Conservation (phyloP, 2,113 vertebrate genomes). For the Riparia riparia region DNA sequence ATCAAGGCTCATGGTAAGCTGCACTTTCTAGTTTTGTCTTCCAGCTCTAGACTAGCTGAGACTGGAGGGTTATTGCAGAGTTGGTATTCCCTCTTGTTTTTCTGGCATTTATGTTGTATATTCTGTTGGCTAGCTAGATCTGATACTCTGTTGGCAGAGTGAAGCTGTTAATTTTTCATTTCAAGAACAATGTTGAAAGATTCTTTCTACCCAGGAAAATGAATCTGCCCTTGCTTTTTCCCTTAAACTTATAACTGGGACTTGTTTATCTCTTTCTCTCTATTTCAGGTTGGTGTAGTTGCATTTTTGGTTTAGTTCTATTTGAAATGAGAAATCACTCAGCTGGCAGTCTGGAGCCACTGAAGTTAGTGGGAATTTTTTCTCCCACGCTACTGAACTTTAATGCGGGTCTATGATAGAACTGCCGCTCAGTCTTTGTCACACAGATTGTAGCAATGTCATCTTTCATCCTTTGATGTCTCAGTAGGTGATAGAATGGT, state of each 20-base stretch:
- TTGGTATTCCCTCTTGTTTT: neutral
- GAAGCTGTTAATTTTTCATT: neutral
- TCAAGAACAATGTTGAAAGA: neutral
- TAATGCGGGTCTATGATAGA: neutral
- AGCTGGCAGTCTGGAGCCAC: neutral
- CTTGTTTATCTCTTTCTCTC: neutral
- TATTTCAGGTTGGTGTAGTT: neutral
- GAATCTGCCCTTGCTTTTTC: neutral
- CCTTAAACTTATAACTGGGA: neutral
- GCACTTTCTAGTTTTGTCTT: neutral
- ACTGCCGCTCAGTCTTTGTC: neutral
- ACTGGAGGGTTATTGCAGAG: neutral
- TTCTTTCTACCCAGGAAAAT: neutral
- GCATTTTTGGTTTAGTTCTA: neutral
- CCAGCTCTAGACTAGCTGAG: neutral
- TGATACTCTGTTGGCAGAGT: neutral
- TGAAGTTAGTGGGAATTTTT: neutral
- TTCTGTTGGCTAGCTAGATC: neutral
- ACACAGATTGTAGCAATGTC: neutral
- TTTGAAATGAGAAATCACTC: neutral
- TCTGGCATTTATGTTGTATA: fast-evolving
- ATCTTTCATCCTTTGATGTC: neutral
- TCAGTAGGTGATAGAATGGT: neutral
- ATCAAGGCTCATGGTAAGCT: conserved; percentile 85
- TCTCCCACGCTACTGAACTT: neutral